Evolutionary conservation across 2,888 invertebrate genomes (phyloP).

Genomic region (Hyalella azteca): DNA sequence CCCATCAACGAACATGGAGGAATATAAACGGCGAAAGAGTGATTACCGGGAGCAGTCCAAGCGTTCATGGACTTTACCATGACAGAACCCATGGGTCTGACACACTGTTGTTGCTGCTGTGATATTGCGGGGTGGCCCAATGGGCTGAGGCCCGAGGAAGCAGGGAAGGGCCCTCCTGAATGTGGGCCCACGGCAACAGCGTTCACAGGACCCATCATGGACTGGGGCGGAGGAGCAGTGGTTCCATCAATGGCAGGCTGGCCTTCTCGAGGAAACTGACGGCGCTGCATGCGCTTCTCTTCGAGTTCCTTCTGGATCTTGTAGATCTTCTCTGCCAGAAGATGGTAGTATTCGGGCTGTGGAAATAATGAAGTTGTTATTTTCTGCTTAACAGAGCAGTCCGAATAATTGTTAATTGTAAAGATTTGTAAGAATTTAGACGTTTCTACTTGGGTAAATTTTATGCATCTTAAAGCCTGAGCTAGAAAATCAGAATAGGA

Average conservation of each 20-base stretch:
- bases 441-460: too few relatives aligned
- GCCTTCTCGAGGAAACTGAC: conserved; percentile 69
- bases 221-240: not conserved
- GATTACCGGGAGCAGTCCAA: conserved; percentile 9
- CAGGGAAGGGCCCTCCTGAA: conserved; percentile 14
- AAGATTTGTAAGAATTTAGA: too few relatives aligned
- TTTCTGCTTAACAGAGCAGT: too few relatives aligned
- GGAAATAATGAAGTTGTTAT: too few relatives aligned
- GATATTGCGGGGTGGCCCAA: not conserved
- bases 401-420: too few relatives aligned
- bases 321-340: conserved; percentile 98
- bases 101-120: not conserved
- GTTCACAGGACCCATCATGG: not conserved
- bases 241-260: not conserved
- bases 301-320: conserved; percentile 91
- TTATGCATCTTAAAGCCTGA: too few relatives aligned
- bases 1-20: too few relatives aligned
- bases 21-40: too few relatives aligned
- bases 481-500: too few relatives aligned
- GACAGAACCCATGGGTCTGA: not conserved
- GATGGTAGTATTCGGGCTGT: conserved; percentile 72
- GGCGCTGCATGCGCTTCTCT: conserved; percentile 83
- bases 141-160: conserved; percentile 14
- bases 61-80: conserved; percentile 10
- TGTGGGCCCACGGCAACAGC: conserved; percentile 27